Evolutionary conservation across 2,797 vertebrate species (phyloP), one percentile per base, ranked within the genome.

Genomic region (Apodemus agrarius): DNA sequence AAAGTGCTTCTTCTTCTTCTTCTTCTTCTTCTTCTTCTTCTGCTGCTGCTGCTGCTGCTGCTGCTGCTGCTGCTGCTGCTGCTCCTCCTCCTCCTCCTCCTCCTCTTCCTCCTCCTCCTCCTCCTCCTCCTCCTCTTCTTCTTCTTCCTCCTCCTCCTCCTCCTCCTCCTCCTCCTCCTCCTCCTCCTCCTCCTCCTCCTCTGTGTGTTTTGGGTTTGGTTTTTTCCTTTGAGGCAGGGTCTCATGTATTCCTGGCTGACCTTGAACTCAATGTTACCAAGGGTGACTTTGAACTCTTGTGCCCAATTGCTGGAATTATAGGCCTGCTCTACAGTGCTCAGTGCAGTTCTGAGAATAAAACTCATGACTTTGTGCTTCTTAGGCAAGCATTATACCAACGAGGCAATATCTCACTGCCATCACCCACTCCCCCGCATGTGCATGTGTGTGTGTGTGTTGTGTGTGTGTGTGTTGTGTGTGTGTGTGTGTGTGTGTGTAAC

Each of bases 51-150:
- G 3, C 59, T 61, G 0, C 61, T 63, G 0, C 61, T 63, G 0
- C 61, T 63, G 1, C 59, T 61, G 0, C 67, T n/a, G 3, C 34
- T 37, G 1, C n/a, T 40, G 9, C 19, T 34, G 2, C 31, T 37
- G 7, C 34, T 19, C 10, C n/a, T 37, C 21, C 34, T 37, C 4
- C 19, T 21, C 1, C 29, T 65, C 0, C 11, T 31, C 1, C 24
- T 43, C 4, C 24, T 40, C 4, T 5, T 43, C 4, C 6, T 69
- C 2, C 2, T 69, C 0, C 34, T 69, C 6, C 16, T n/a, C 34
- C 0, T n/a, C 6, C 34, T n/a, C 34, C 16, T 17, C 4, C 5
- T 74, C 2, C 10, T 24, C 1, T 3, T 24, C 0, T 37, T 74
- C 21, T 9, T 11, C 63, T 2, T 26, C 61, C 2, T 11, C 17